A percentile compares a stretch with the other conserved stretches of the same genome.
Evolutionary conservation across 2,888 invertebrate genomes (phyloP).

Genomic region (Lepeophtheirus nordmannii): DNA sequence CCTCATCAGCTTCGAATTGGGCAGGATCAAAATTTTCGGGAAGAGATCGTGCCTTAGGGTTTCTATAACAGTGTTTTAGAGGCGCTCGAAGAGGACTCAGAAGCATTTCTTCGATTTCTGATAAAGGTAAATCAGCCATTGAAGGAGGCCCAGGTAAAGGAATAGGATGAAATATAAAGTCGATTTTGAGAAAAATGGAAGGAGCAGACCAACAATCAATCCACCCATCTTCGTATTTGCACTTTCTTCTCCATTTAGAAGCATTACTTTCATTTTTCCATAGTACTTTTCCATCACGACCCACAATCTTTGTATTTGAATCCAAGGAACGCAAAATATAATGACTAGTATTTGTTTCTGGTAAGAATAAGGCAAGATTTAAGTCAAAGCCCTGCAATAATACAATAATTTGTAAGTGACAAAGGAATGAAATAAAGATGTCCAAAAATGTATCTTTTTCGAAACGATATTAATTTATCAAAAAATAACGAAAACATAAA

Average conservation of each 20-base stretch:
- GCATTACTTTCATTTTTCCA: conserved; percentile 47
- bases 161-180: conserved; percentile 79
- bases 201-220: conserved; percentile 92
- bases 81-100: conserved; percentile 62
- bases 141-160: conserved; percentile 73
- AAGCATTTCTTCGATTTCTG: conserved; percentile 81
- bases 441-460: too few species aligned
- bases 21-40: conserved; percentile 69
- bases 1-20: conserved; percentile 66
- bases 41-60: conserved; percentile 38
- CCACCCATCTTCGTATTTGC: conserved; percentile 50
- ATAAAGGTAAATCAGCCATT: conserved; percentile 80
- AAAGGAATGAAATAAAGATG: conserved; percentile 12
- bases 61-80: background rate
- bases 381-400: conserved; percentile 61
- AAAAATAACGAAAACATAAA: too few species aligned
- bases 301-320: conserved; percentile 68
- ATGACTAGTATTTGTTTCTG: conserved; percentile 76
- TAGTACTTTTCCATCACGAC: conserved; percentile 47
- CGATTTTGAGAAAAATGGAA: conserved; percentile 75
- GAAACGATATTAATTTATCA: too few species aligned
- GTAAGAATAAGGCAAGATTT: conserved; percentile 72
- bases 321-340: conserved; percentile 66
- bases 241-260: conserved; percentile 11
- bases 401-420: conserved; percentile 17